Evolutionary conservation across 2,113 vertebrate genomes (phyloP), one percentile per base, ranked within the genome.

Genomic region (Bos javanicus): DNA sequence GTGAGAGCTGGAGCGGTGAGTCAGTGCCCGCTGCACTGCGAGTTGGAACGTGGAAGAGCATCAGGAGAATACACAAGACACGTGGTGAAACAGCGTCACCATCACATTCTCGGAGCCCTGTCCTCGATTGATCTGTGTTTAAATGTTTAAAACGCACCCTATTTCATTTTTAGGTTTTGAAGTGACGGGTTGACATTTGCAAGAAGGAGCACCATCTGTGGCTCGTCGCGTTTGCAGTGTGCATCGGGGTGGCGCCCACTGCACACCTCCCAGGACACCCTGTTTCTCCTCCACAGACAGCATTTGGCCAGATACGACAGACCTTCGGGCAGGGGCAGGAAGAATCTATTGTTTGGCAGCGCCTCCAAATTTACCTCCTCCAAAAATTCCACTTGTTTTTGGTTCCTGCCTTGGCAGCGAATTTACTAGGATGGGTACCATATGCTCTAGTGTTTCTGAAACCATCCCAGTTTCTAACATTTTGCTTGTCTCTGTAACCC

Each of bases 391-490:
- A 28, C 28, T 71, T 87, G 16, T 56, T 91, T 82, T 52, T 46
- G 56, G 92, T 87, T 94, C 62, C 28, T 0, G 7, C 2, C 0
- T 48, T 91, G 95, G 91, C 62, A 71, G 33, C 50, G 36, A 67
- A 46, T 64, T 59, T 33, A 52, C 52, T 59, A 78, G 82, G 56
- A 90, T 52, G 59, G n/a, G 85, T 46, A 94, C 88, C 97, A 97
- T 95, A 95, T 98, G 96, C 67, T 64, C 43, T 87, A 85, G n/a
- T 16, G 50, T 93, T 95, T 92, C 93, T 54, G 52, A 91, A 95
- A 76, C 36, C 16, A 28, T 48, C 71, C 81, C 64, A 57, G n/a
- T 64, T 90, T 80, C n/a, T 82, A 92, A 59, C 76, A 97, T 71
- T 96, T 83, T n/a, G 56, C 62, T 87, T 92, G 60, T 89, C 71